Percentiles rank a stretch among this genome's conserved stretches.
These are phyloP conservation scores for Copidosoma aretas DNA, from an alignment of 2,888 invertebrate genomes.

Conservation along the genomic window DNA sequence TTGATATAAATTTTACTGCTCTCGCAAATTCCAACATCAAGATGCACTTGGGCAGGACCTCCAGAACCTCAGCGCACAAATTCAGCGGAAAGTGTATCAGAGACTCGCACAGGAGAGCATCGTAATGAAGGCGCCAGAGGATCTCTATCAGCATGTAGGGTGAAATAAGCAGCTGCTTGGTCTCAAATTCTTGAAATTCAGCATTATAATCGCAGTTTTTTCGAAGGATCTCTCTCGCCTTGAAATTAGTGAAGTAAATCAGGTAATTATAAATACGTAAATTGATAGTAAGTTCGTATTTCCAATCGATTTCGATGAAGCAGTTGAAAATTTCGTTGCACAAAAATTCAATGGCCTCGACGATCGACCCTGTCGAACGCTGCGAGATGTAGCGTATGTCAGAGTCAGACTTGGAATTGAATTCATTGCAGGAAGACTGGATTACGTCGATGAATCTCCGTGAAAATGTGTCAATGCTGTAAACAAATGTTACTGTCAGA, in stretches of 20 bases:
- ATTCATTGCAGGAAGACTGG: too few species aligned
- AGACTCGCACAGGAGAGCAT: constrained; percentile 51
- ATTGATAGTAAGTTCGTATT: constrained; percentile 13
- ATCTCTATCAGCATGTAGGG: constrained; percentile 55
- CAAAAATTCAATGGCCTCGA: constrained; percentile 43
- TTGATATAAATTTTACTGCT: constrained; percentile 40
- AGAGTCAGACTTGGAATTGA: constrained; percentile 27
- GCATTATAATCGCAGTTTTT: too few species aligned
- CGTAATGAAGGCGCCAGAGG: constrained; percentile 51
- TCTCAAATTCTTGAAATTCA: constrained; percentile 46
- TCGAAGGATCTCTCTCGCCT: constrained; percentile 4
- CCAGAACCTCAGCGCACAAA: constrained; percentile 51
- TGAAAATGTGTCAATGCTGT: too few species aligned
- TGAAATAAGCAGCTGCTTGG: constrained; percentile 55
- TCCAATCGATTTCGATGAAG: constrained; percentile 30
- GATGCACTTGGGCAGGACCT: constrained; percentile 46
- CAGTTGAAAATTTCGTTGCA: constrained; percentile 36
- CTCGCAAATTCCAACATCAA: constrained; percentile 48
- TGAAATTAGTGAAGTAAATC: constrained; percentile 47
- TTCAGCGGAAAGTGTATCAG: constrained; percentile 54
- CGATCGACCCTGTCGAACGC: constrained; percentile 48
- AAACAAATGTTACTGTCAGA: too few species aligned
- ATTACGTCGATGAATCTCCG: too few species aligned
- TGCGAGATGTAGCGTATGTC: constrained; percentile 47
- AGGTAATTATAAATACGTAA: constrained; percentile 41